These are phyloP conservation scores for Scylla paramamosain DNA, from an alignment of 1,140 invertebrate genomes.

Conservation along the genomic window DNA sequence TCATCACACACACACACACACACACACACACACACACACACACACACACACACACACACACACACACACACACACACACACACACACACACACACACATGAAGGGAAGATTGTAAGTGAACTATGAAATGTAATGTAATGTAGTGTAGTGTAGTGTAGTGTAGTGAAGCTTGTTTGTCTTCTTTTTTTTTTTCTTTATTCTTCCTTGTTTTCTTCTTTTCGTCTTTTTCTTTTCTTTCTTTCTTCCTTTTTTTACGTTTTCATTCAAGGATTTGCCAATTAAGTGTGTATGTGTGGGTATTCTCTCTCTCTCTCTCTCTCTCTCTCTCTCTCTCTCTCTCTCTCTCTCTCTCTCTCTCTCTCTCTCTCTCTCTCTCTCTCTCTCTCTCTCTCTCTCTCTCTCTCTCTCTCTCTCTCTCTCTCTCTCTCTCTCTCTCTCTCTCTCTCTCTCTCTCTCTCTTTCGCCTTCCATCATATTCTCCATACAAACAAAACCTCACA, in stretches of 20 bases:
- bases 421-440: neutral
- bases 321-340: slow-evolving; percentile 30
- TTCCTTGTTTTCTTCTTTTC: neutral
- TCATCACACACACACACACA: too few species aligned
- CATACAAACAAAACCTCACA: too few species aligned
- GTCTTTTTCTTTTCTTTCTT: neutral
- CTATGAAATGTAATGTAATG: neutral
- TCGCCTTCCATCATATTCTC: too few species aligned
- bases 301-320: neutral
- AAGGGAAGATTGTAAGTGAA: neutral
- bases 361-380: neutral
- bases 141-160: neutral
- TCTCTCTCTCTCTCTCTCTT: neutral
- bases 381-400: neutral
- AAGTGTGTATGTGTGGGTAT: too few species aligned
- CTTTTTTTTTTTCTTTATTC: neutral
- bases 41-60: too few species aligned
- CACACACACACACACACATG: too few species aligned
- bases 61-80: too few species aligned
- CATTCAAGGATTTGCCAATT: neutral
- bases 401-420: neutral
- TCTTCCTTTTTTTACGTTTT: neutral
- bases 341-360: neutral
- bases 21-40: too few species aligned
- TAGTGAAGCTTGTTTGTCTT: neutral